Evolutionary conservation across 2,888 invertebrate species (phyloP).

Genomic region (Magallana nippona): DNA sequence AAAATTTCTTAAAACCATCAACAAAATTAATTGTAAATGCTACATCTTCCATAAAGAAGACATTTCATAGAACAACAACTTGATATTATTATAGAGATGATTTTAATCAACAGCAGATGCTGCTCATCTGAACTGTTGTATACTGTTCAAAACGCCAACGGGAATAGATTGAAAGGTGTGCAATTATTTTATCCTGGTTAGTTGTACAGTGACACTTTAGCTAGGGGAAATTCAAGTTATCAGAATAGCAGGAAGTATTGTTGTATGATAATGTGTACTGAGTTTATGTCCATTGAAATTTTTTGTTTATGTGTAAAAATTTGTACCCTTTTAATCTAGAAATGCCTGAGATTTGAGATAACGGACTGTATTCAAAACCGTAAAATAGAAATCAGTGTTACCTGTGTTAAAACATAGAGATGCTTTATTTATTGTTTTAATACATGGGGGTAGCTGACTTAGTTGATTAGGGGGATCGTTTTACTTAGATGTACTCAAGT

Average conservation of each 20-base stretch:
- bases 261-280: too few relatives aligned
- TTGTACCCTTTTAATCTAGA: neutral
- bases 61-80: too few relatives aligned
- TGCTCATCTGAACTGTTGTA: neutral
- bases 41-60: too few relatives aligned
- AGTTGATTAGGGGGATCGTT: neutral
- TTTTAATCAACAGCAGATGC: too few relatives aligned
- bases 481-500: neutral
- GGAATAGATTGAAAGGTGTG: neutral
- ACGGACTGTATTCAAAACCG: neutral
- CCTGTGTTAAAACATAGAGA: neutral
- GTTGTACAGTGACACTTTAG: neutral
- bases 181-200: neutral
- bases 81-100: too few relatives aligned
- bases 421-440: neutral
- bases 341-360: neutral
- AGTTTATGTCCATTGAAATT: neutral
- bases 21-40: too few relatives aligned
- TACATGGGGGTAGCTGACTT: neutral
- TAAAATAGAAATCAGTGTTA: neutral
- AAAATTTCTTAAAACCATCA: too few relatives aligned
- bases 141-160: too few relatives aligned
- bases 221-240: neutral
- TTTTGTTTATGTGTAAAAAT: neutral
- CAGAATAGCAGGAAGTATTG: slow-evolving; percentile 5